A percentile compares a stretch with the other conserved stretches of the same genome.
These are phyloP conservation scores for Siderastrea radians DNA, from an alignment of 92 coral and sea anemone genomes.

Conservation along the genomic window DNA sequence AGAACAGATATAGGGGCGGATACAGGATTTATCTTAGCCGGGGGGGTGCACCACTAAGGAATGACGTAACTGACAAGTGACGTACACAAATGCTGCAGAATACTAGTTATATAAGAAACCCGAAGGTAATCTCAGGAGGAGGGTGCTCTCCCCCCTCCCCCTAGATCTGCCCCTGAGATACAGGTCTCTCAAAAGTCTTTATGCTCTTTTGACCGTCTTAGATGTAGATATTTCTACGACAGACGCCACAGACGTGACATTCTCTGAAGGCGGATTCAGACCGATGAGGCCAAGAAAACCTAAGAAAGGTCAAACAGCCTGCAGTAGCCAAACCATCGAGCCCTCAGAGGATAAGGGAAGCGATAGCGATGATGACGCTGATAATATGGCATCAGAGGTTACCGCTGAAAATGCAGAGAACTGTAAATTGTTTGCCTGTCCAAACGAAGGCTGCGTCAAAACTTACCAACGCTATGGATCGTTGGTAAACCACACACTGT, in stretches of 20 bases:
- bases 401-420: too few species aligned
- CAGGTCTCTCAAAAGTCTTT: too few species aligned
- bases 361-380: neutral
- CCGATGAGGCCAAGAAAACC: neutral
- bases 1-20: too few species aligned
- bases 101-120: too few species aligned
- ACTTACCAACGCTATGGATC: slow-evolving; percentile 31
- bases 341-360: neutral
- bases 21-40: too few species aligned
- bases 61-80: too few species aligned
- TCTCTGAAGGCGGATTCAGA: neutral
- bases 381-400: neutral
- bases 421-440: too few species aligned
- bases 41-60: too few species aligned
- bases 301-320: neutral
- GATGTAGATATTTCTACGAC: neutral
- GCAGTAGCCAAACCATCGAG: neutral
- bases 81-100: too few species aligned
- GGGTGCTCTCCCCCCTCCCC: too few species aligned
- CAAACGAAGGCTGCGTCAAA: slow-evolving; percentile 3
- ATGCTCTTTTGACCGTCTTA: neutral
- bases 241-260: neutral
- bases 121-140: too few species aligned
- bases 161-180: too few species aligned
- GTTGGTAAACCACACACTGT: slow-evolving; percentile 47